Evolutionary conservation across 2,888 invertebrate genomes (phyloP), one percentile per base, ranked within the genome.

Genomic region (Serripes groenlandicus): DNA sequence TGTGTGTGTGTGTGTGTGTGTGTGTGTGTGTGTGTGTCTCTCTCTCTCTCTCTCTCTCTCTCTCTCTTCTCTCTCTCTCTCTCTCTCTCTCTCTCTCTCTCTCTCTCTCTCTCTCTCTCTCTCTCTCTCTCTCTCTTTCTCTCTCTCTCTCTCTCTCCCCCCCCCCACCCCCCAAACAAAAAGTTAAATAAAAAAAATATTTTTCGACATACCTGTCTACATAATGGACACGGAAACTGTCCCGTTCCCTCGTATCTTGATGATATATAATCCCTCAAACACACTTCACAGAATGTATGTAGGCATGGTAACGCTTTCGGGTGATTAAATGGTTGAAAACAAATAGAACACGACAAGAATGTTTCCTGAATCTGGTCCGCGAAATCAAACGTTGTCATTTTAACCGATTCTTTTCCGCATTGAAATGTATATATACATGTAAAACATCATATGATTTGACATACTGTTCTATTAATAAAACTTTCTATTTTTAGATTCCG

Each of bases 201-300:
- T n/a, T n/a, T n/a, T 37, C n/a, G 23, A 62, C 83, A 23, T 72
- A 88, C 88, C 87, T 89, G 88, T 69, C 91, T 75, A 76, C 92
- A 92, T 0, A 89, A 54, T 21, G 92, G 92, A 84, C 92, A 92
- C 3, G 90, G 90, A 73, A 92, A 91, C 28, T 87, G 85, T 18
- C 86, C 89, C 1, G 72, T 66, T 0, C 70, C 76, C 21, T 88
- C 88, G 62, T 84, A 89, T 52, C 90, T 75, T 52, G 89, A 89
- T 28, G 83, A 73, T 15, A 90, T 85, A 70, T 89, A 90, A 49
- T 90, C 91, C 32, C 87, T 64, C 7, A 92, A 74, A 78, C 92
- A 92, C 5, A 79, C 86, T 73, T 91, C 89, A 81, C 92, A 92
- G 82, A 92, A 92, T 11, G 90, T 89, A 70, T 92, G 92, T 9